phyloP scores from a whole-genome alignment of 2,888 invertebrate genomes.

The Cryptophagus acutangulus region DNA sequence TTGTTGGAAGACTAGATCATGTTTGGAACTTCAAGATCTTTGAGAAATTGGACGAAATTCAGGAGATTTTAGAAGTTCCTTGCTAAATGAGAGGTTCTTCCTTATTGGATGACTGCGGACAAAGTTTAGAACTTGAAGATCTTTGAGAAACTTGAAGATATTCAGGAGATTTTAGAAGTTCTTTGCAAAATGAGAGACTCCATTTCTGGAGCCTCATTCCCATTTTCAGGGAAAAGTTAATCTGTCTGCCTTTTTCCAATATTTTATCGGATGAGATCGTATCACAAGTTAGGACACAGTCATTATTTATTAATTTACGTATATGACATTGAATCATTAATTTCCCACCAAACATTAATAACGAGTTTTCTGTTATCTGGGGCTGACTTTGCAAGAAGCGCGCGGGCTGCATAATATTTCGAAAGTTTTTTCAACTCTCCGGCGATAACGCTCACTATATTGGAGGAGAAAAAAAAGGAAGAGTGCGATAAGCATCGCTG shows the following conservation, averaged over 20 bases:
- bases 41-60: no score
- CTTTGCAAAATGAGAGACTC: neutral
- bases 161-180: neutral
- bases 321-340: constrained; percentile 7
- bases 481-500: constrained; percentile 4
- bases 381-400: neutral
- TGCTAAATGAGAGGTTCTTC: no score
- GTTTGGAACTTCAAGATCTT: no score
- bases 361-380: constrained; percentile 6
- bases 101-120: no score
- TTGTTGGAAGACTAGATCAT: no score
- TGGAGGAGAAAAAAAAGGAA: neutral
- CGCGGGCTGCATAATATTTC: constrained; percentile 8
- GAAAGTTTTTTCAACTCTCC: constrained; percentile 8
- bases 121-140: no score
- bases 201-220: neutral
- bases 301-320: constrained; percentile 7
- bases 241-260: constrained; percentile 3
- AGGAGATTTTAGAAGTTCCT: no score
- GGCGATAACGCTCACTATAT: no score
- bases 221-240: neutral
- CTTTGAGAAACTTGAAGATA: no score
- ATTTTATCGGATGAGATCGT: neutral
- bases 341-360: constrained; percentile 6
- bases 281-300: neutral